Base-by-base conservation (phyloP, 2,113 vertebrate species). In the Lagenorhynchus albirostris region DNA sequence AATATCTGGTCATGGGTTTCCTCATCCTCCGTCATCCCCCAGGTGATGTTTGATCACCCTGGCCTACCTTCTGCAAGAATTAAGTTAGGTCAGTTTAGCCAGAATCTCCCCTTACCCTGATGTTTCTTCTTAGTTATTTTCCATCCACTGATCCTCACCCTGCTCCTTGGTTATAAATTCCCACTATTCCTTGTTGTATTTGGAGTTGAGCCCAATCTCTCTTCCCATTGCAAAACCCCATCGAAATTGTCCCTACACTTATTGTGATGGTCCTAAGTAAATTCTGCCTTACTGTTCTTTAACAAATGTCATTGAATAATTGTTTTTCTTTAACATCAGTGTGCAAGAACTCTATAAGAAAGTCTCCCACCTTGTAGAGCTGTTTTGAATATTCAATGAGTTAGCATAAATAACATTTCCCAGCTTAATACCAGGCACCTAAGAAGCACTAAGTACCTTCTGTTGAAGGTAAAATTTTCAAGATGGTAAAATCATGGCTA, bases 331-430 rank as follows among this genome's bases (percentile, higher is more conserved):
- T 20, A 91, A 71, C 33, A 25, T 41, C 25, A 65, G 14, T 93
- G 29, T 47, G 13, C 20, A 76, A 58, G 31, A 47, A 14, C 47
- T n/a, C 33, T 50, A 26, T 13, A 26, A 68, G 21, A 33, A 90
- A 68, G 18, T 62, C 29, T 92, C 29, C 17, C 8, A 91, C 25
- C 8, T 53, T 53, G 36, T n/a, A 65, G 18, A 74, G 26, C 70
- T 88, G 58, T 68, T 89, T 84, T n/a, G n/a, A 85, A 79, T 91
- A 95, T 76, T 97, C 60, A 76, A 18, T 44, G 29, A 84, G 5
- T 60, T 68, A 85, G 9, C 18, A 76, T 47, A 38, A 73, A 73
- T n/a, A 25, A 5, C 62, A 60, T 83, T 15, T 8, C 55, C 12
- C 23, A 93, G 31, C 3, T 82, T 82, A 63, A 38, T 33, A 14